Percentiles rank a stretch among this genome's conserved stretches.
These are phyloP conservation scores for Rhodeus uyekii DNA, from an alignment of 2,797 vertebrate genomes.

Conservation along the genomic window DNA sequence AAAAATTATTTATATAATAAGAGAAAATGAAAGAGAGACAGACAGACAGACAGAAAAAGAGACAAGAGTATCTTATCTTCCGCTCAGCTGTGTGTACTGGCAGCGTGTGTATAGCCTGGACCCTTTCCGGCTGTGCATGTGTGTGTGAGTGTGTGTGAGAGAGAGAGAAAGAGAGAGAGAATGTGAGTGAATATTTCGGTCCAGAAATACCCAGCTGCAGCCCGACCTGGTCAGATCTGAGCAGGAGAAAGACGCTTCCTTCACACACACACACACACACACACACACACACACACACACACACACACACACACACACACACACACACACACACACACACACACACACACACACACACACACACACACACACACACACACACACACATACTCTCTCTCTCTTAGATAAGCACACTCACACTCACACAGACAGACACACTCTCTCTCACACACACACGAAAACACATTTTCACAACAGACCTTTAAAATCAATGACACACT, in stretches of 20 bases:
- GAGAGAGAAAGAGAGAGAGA: too few relatives aligned
- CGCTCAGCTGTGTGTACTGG: constrained; percentile 60
- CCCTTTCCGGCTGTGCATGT: constrained; percentile 48
- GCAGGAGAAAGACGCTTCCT: constrained; percentile 44
- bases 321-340: constrained; percentile 17
- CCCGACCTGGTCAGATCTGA: constrained; percentile 45
- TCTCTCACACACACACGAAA: background rate
- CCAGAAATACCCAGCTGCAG: constrained; percentile 50
- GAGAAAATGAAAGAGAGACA: background rate
- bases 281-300: constrained; percentile 17
- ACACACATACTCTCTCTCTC: too few relatives aligned
- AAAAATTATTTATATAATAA: too few relatives aligned
- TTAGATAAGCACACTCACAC: constrained; percentile 8
- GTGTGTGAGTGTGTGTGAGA: constrained; percentile 7
- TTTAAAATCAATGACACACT: background rate
- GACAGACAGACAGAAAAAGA: background rate
- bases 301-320: background rate
- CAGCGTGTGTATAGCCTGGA: constrained; percentile 53
- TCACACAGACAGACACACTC: background rate
- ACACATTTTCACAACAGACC: background rate
- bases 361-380: background rate
- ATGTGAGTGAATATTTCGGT: constrained; percentile 19
- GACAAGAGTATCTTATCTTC: constrained; percentile 44
- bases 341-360: background rate
- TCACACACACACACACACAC: constrained; percentile 17